These are phyloP conservation scores for Artibeus jamaicensis DNA, from an alignment of 2,797 vertebrate species.

Conservation along the genomic window DNA sequence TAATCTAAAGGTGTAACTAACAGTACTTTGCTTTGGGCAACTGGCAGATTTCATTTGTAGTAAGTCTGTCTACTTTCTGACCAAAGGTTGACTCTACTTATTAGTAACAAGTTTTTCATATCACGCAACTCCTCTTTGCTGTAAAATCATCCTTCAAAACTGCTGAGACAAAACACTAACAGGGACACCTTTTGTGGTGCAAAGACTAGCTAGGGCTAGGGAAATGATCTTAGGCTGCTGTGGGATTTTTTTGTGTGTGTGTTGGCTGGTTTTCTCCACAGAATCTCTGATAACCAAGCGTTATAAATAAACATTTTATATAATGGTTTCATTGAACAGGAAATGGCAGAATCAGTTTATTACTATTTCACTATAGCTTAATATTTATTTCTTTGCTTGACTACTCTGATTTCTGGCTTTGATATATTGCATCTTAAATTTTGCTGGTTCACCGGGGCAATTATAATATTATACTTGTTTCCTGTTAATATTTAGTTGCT, in stretches of 20 bases:
- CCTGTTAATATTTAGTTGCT: neutral
- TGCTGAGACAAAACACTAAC: neutral
- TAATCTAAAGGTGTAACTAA: neutral
- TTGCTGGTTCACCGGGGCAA: neutral
- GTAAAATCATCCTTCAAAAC: neutral
- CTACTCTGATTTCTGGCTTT: conserved; percentile 12
- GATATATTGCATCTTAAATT: conserved; percentile 13
- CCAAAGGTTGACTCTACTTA: neutral
- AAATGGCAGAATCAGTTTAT: neutral
- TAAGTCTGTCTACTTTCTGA: neutral
- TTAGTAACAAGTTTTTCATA: neutral
- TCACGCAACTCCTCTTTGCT: neutral
- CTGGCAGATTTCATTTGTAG: neutral
- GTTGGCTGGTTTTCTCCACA: neutral
- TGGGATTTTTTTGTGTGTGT: neutral
- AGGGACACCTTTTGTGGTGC: neutral
- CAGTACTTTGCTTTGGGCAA: neutral
- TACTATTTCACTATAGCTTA: neutral
- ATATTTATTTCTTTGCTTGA: conserved; percentile 26
- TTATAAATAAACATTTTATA: neutral
- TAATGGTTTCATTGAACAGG: neutral
- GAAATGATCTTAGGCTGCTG: neutral
- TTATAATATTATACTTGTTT: neutral
- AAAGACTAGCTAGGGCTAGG: neutral
- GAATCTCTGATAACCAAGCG: neutral